Evolutionary conservation across 2,888 invertebrate genomes (phyloP).

Genomic region (Nymphalis c-album): DNA sequence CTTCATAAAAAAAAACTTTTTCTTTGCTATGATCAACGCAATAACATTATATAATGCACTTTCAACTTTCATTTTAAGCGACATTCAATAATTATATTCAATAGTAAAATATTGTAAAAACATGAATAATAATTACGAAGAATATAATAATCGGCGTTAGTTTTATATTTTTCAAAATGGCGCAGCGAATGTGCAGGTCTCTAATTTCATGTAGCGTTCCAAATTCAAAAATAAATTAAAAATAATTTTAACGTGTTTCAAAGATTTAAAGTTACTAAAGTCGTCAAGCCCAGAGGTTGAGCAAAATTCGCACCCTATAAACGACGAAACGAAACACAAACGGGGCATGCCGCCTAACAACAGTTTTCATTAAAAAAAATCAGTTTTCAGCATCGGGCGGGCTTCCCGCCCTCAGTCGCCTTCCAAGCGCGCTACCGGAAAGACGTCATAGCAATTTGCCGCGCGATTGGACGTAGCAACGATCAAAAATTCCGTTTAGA

Average conservation of each 20-base stretch:
- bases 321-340: slow-evolving; percentile 48
- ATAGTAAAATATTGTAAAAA: too few relatives aligned
- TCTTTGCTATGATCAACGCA: too few relatives aligned
- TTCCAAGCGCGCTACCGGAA: slow-evolving; percentile 43
- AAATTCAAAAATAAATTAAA: neutral
- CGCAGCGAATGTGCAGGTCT: too few relatives aligned
- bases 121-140: too few relatives aligned
- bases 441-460: slow-evolving; percentile 46
- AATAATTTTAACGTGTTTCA: neutral
- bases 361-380: slow-evolving; percentile 46
- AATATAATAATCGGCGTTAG: too few relatives aligned
- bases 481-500: neutral
- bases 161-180: too few relatives aligned
- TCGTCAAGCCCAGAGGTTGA: slow-evolving; percentile 34
- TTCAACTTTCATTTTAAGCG: too few relatives aligned
- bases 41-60: too few relatives aligned
- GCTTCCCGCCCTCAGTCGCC: slow-evolving; percentile 56
- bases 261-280: slow-evolving; percentile 25
- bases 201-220: neutral
- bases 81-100: too few relatives aligned
- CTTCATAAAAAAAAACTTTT: too few relatives aligned
- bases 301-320: slow-evolving; percentile 41
- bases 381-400: slow-evolving; percentile 47
- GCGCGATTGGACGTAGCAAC: slow-evolving; percentile 39
- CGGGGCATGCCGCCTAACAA: slow-evolving; percentile 34